Evolutionary conservation across 2,113 vertebrate genomes (phyloP), one percentile per base, ranked within the genome.

Genomic region (Lucifuga dentata): DNA sequence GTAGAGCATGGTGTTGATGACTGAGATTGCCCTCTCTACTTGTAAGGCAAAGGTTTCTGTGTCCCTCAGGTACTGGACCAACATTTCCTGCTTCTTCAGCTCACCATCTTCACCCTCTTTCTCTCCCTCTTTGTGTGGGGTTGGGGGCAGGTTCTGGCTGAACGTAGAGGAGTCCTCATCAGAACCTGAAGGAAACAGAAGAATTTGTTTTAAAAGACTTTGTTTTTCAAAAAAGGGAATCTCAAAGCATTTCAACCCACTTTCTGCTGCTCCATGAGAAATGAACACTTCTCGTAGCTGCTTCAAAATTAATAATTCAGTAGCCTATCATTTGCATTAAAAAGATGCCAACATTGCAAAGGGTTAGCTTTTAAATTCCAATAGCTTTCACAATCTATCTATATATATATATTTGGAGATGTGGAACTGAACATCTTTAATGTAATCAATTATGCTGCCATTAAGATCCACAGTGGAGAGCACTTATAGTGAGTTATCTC

Each of bases 51-150:
- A 99, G 81, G 84, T 92, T 55, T 95, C 95, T 2, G 96, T 96
- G 15, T 99, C 96, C 65, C 81, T 94, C 63, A 99, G 88, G 72
- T 98, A 99, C 68, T 98, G 96, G 50, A 99, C 97, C 85, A 99
- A 46, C 95, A 97, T 95, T 86, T 97, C 93, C 85, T 98, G 98
- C 83, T 98, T 99, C 82, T 92, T 93, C 41, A 92, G 52, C 83
- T 97, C 92, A 8, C 73, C 83, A 9, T 91, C 91, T 12, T 82
- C 81, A 4, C 62, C 78, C 26, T 79, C 81, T n/a, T 80, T 68
- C 8, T 68, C 66, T 8, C 68, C 88, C 69, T 79, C 59, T 5
- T 72, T 85, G 36, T 76, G 29, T 3, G 73, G 76, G 50, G 56
- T 78, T 1, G 73, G 51, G 11, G 88, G 88, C 43, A 88, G 55